These are phyloP conservation scores for Echeneis naucrates DNA, from an alignment of 2,797 vertebrate genomes.

Conservation along the genomic window DNA sequence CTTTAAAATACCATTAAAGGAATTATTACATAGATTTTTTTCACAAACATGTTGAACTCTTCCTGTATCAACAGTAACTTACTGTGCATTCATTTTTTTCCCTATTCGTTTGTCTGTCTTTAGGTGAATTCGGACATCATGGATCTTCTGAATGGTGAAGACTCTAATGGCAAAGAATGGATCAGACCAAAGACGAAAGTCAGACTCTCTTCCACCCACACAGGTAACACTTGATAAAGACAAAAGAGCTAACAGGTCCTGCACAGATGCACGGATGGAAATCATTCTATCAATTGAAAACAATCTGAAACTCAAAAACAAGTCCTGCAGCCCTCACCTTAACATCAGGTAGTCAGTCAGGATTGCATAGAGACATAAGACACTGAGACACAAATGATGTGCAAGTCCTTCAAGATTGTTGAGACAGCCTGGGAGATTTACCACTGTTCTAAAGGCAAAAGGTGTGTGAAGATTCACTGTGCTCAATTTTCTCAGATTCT, in stretches of 20 bases:
- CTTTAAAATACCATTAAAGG: no score
- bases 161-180: constrained; percentile 78
- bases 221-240: constrained; percentile 43
- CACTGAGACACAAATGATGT: no score
- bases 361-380: no score
- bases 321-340: not conserved
- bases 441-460: no score
- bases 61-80: not conserved
- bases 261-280: no score
- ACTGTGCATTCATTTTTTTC: not conserved
- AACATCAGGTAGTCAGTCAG: no score
- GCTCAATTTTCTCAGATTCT: not conserved
- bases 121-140: constrained; percentile 87
- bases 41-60: not conserved
- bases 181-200: constrained; percentile 74
- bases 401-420: no score
- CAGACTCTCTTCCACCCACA: constrained; percentile 82
- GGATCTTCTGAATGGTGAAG: constrained; percentile 78
- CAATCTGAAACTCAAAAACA: not conserved
- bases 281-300: not conserved
- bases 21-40: no score
- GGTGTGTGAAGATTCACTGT: not conserved
- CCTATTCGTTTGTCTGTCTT: constrained; percentile 5
- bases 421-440: not conserved
- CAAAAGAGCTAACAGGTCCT: not conserved